Base-by-base conservation (phyloP, 1,140 invertebrate genomes). In the Atta texana region DNA sequence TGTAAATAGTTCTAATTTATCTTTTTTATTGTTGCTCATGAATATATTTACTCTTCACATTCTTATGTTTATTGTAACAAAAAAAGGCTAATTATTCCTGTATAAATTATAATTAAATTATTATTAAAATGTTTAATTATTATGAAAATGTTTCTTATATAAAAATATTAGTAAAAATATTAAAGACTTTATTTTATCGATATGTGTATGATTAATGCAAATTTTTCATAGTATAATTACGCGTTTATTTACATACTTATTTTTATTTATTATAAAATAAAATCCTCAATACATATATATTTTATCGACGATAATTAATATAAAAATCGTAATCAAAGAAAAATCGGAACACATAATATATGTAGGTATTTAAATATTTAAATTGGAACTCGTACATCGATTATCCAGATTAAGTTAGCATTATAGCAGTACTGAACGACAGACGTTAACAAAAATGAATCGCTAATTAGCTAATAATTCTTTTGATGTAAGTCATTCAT, bases 391-490 rank as follows among this genome's bases (percentile, higher is more conserved):
- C 1, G 24, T 51, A 8, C 28, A 31, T 51, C 28, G 12, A 51
- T 3, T 31, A 34, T 31, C 8, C 21, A 24, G 28, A 78, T 7
- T 28, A 61, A 77, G 12, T 61, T 61, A 61, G 34, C 55, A 28
- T 68, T 69, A 24, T 16, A 55, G 31, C 34, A 7, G 16, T 44
- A 51, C 3, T 51, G 49, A 49, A 57, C 18, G 14, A 34, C 28
- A 34, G 12, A 10, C 51, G 1, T 66, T 66, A 34, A 66, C 5
- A 81, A 71, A 81, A 81, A 39, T 24, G 14, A 55, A 53, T 31
- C 8, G 34, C 16, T 69, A 69, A 81, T 81, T 55, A 28, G 21
- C 16, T 57, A 53, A 57, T 57, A 71, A 71, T 44, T 6, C 8
- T 39, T 31, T 55, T 28, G 16, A 69, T 51, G n/a, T n/a, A 16